Evolutionary conservation across 2,113 vertebrate species (phyloP), one percentile per base, ranked within the genome.

Genomic region (Paradisaea rubra): DNA sequence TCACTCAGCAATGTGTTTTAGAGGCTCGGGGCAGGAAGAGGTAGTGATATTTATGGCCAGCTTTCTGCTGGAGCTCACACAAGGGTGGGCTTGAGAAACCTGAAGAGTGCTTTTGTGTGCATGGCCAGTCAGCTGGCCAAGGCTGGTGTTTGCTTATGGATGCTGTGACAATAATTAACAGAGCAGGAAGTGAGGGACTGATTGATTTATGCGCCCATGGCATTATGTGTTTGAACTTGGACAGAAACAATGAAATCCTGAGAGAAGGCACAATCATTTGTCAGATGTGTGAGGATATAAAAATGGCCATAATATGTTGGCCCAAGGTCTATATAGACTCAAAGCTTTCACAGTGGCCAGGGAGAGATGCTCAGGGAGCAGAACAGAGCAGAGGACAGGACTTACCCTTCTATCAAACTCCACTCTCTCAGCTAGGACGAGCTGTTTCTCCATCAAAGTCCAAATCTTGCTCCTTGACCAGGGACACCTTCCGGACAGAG

Each of bases 1-100:
- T 95, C 92, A 68, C 76, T 95, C 94, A 95, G 13, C 91, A 35
- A 52, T 1, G 10, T 9, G 63, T 79, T 92, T 86, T 27, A 70
- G 77, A 92, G 56, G 41, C 74, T 86, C 13, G 5, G 35, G 64
- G 89, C 81, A 94, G 88, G 94, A 96, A 91, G 91, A 90, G 84
- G 72, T 41, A 4, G 47, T 54, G 81, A 61, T 88, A 80, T 89
- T 97, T 80, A 93, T 69, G 85, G 81, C 39, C 54, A 66, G 71
- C 7, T 73, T 76, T 96, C 70, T 81, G 53, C 89, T 96, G 95
- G 84, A 95, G 81, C 57, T 84, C 47, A 39, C 87, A 78, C 81
- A 88, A 86, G 89, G 74, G 83, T 95, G 94, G 94, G 94, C 83
- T 97, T 93, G 83, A 93, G 88, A 83, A 96, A 95, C 76, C 39